Conservation (phyloP, 2,113 vertebrate species). For the Poeciliopsis prolifica region DNA sequence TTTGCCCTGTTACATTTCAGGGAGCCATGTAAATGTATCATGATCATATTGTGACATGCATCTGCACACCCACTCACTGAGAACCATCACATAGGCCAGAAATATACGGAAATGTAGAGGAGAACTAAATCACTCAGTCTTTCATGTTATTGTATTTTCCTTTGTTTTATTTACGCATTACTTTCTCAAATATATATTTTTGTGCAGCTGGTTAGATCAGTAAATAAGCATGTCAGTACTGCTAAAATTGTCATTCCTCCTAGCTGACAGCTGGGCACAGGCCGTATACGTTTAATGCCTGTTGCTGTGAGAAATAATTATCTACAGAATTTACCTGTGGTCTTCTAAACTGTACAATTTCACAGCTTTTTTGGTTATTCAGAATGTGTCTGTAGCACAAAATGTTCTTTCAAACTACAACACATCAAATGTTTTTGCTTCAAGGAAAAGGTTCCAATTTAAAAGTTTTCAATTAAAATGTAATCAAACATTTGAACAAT, state of each 20-base stretch:
- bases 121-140: constrained; percentile 7
- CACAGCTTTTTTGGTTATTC: background rate
- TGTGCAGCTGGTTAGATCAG: constrained; percentile 13
- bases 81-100: constrained; percentile 21
- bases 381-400: background rate
- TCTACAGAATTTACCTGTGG: too few relatives aligned
- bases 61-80: constrained; percentile 38
- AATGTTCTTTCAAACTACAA: too few relatives aligned
- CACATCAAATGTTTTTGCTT: too few relatives aligned
- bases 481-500: background rate
- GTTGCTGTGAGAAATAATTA: too few relatives aligned
- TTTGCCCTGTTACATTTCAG: constrained; percentile 40
- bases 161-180: constrained; percentile 8
- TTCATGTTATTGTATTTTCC: constrained; percentile 14
- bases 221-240: constrained; percentile 22
- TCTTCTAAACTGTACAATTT: too few relatives aligned
- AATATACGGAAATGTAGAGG: constrained; percentile 9
- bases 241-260: constrained; percentile 38
- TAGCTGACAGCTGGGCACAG: constrained; percentile 6
- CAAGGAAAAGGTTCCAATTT: too few relatives aligned
- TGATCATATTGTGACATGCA: constrained; percentile 31
- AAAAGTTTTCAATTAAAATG: background rate
- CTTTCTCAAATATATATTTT: background rate
- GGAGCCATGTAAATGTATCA: constrained; percentile 26
- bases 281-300: background rate